Percentiles rank a stretch among this genome's conserved stretches.
phyloP scores from a whole-genome alignment of 1,140 invertebrate genomes.

The Chrysopa pallens region DNA sequence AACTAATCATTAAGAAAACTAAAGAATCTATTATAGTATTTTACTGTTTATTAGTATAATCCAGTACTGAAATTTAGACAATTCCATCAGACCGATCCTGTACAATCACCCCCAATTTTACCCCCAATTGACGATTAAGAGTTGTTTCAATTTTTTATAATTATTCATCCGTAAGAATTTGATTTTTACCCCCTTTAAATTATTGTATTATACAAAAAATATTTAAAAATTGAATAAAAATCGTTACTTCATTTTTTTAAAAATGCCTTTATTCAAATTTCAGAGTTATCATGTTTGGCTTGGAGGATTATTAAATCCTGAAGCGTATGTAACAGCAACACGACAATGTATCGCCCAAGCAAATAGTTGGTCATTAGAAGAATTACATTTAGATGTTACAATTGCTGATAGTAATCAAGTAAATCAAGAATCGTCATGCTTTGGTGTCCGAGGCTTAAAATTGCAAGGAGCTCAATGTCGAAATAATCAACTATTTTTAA shows the following conservation, averaged over 20 bases:
- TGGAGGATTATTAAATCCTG: slow-evolving; percentile 90
- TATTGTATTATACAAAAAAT: too few relatives aligned
- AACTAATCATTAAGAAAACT: too few relatives aligned
- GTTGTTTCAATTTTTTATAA: too few relatives aligned
- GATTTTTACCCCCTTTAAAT: too few relatives aligned
- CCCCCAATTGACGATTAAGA: too few relatives aligned
- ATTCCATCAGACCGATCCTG: too few relatives aligned
- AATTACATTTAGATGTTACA: slow-evolving; percentile 77
- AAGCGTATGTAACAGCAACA: slow-evolving; percentile 98
- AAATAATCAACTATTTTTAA: slow-evolving; percentile 78
- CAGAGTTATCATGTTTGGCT: slow-evolving; percentile 88
- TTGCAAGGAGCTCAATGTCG: slow-evolving; percentile 87
- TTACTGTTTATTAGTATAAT: too few relatives aligned
- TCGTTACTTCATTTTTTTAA: background rate
- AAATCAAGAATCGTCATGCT: slow-evolving; percentile 4
- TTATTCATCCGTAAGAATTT: too few relatives aligned
- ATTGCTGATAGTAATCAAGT: slow-evolving; percentile 24
- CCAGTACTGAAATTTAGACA: too few relatives aligned
- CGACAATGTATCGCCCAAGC: slow-evolving; percentile 92
- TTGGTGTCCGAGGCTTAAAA: slow-evolving; percentile 47
- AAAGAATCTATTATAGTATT: too few relatives aligned
- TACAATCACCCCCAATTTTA: too few relatives aligned
- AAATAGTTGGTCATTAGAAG: slow-evolving; percentile 86
- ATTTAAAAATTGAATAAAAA: too few relatives aligned
- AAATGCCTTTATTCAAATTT: slow-evolving; percentile 19